Percentiles rank a stretch among this genome's conserved stretches.
Conservation (phyloP, 2,888 invertebrate genomes). For the Erpobdella octoculata region DNA sequence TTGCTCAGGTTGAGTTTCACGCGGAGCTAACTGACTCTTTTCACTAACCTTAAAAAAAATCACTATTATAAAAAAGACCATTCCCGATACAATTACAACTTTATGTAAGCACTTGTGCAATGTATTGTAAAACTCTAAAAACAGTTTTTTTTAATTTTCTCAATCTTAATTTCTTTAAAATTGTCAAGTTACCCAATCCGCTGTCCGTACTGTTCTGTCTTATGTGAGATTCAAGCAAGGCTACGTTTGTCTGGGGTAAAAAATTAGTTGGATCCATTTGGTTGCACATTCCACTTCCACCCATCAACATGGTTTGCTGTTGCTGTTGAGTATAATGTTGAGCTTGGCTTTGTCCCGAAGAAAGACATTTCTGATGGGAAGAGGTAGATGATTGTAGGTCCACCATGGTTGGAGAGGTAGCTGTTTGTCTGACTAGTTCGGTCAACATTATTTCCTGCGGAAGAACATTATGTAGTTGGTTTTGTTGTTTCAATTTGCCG, state of each 20-base stretch:
- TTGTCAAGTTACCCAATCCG: slow-evolving; percentile 63
- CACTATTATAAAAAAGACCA: too few species aligned
- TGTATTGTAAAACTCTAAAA: too few species aligned
- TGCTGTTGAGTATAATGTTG: slow-evolving; percentile 13
- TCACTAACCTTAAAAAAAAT: too few species aligned
- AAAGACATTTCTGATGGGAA: not conserved
- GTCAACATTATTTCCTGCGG: slow-evolving; percentile 35
- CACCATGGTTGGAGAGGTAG: slow-evolving; percentile 15
- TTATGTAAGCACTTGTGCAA: too few species aligned
- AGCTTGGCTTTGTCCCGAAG: not conserved
- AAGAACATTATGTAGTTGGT: too few species aligned
- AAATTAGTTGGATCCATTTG: slow-evolving; percentile 30
- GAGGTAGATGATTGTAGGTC: not conserved
- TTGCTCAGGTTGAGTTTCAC: too few species aligned
- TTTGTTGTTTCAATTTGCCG: too few species aligned
- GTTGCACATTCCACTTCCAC: not conserved
- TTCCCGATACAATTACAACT: too few species aligned
- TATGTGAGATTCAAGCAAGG: slow-evolving; percentile 59
- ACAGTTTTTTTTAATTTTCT: too few species aligned
- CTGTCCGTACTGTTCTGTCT: slow-evolving; percentile 90
- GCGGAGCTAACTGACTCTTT: too few species aligned
- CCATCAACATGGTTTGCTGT: slow-evolving; percentile 10
- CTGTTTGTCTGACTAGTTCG: slow-evolving; percentile 28
- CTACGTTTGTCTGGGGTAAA: slow-evolving; percentile 30
- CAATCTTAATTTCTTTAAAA: too few species aligned